A percentile compares a stretch with the other conserved stretches of the same genome.
phyloP scores from a whole-genome alignment of 2,113 vertebrate genomes.

The Nematolebias whitei region DNA sequence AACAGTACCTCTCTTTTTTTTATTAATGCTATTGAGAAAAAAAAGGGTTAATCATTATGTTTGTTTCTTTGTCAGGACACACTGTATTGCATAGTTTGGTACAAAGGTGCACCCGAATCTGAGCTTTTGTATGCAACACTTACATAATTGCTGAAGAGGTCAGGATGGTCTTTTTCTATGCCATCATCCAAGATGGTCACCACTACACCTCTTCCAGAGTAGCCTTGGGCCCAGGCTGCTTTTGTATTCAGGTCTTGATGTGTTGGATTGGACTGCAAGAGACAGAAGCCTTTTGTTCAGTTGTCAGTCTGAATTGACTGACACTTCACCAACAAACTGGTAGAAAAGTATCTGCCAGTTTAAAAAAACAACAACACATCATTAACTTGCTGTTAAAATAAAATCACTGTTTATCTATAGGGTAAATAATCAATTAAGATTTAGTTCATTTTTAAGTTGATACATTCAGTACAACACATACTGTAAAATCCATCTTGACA shows the following conservation, averaged over 20 bases:
- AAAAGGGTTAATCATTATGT: background rate
- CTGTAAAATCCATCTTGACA: background rate
- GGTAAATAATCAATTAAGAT: no score
- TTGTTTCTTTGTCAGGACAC: background rate
- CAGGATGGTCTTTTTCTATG: conserved; percentile 97
- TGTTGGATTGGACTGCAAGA: conserved; percentile 70
- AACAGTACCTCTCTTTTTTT: background rate
- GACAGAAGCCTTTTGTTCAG: conserved; percentile 40
- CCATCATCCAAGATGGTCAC: conserved; percentile 97
- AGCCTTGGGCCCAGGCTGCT: conserved; percentile 93
- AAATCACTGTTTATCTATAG: no score
- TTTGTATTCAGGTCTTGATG: conserved; percentile 88
- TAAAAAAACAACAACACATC: conserved; percentile 1
- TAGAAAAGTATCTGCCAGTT: conserved; percentile 1
- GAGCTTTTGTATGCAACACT: conserved; percentile 59
- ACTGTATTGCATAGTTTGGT: background rate
- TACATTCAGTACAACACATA: no score
- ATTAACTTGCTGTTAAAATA: no score
- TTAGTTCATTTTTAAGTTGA: no score
- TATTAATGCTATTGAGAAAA: background rate
- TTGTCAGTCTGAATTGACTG: conserved; percentile 35
- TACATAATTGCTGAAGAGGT: conserved; percentile 93
- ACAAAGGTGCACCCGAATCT: background rate
- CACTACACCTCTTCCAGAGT: conserved; percentile 90
- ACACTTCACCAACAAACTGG: conserved; percentile 18